phyloP scores from a whole-genome alignment of 1,140 invertebrate species.

The Aphaenogaster rudis region DNA sequence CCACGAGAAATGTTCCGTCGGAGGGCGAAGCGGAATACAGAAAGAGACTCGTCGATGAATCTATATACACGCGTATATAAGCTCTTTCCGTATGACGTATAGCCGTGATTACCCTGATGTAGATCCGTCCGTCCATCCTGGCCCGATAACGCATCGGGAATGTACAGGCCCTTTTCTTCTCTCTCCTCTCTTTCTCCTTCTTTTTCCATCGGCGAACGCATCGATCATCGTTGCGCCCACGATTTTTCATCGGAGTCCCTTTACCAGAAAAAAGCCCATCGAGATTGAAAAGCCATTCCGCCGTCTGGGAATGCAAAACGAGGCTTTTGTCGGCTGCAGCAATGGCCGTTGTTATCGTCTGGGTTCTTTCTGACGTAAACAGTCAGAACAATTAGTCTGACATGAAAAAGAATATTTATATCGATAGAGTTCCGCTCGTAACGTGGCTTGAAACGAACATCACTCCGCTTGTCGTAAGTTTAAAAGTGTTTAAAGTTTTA shows the following conservation, averaged over 20 bases:
- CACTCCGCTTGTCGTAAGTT: background rate
- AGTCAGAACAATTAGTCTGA: conserved; percentile 5
- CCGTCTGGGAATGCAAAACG: conserved; percentile 66
- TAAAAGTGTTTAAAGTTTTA: background rate
- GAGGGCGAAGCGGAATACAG: conserved; percentile 58
- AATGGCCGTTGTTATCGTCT: conserved; percentile 29
- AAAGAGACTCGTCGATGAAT: conserved; percentile 68
- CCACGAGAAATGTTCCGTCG: conserved; percentile 47
- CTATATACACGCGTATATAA: conserved; percentile 62
- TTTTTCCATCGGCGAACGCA: conserved; percentile 65
- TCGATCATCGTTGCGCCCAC: conserved; percentile 74
- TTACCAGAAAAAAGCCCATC: conserved; percentile 46
- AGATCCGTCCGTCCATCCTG: conserved; percentile 71
- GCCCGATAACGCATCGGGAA: conserved; percentile 73
- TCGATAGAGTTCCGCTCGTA: background rate
- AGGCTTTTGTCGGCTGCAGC: conserved; percentile 45
- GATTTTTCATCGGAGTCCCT: conserved; percentile 73
- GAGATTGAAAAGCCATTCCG: conserved; percentile 76
- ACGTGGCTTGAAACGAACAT: background rate
- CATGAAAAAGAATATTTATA: conserved; percentile 5
- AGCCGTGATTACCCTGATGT: conserved; percentile 75
- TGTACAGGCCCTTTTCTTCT: conserved; percentile 60
- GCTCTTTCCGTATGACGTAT: conserved; percentile 75
- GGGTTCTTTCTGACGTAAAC: background rate
- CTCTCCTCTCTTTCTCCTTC: conserved; percentile 48